A percentile compares a stretch with the other conserved stretches of the same genome.
Conservation (phyloP, 37 sponge, comb jelly and placozoan species). For the Petrosia ficiformis region DNA sequence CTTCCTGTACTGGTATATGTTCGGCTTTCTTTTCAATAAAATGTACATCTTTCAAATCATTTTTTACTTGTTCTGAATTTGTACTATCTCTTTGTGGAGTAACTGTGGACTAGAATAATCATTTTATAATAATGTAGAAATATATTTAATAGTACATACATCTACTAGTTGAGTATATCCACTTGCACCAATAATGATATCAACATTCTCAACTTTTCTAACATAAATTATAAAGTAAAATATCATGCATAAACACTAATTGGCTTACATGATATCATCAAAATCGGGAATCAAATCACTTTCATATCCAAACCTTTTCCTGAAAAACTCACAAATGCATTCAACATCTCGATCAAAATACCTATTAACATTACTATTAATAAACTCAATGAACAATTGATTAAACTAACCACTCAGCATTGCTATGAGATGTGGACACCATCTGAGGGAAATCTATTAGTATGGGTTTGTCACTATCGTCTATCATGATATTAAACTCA, state of each 20-base stretch:
- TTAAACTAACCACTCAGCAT: slow-evolving; percentile 77
- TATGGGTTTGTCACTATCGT: slow-evolving; percentile 77
- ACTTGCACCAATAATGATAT: not conserved
- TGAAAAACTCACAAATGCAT: slow-evolving; percentile 91
- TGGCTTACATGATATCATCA: slow-evolving; percentile 60
- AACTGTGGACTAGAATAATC: too few relatives aligned
- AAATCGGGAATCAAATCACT: slow-evolving; percentile 64
- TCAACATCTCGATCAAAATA: slow-evolving; percentile 97
- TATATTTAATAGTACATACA: too few relatives aligned
- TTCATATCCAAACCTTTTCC: slow-evolving; percentile 65
- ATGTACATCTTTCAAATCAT: too few relatives aligned
- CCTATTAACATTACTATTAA: slow-evolving; percentile 28
- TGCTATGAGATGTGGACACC: slow-evolving; percentile 89
- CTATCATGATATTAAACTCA: slow-evolving; percentile 93
- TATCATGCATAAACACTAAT: too few relatives aligned
- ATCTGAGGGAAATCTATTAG: slow-evolving; percentile 99
- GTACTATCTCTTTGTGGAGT: too few relatives aligned
- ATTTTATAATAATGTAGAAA: too few relatives aligned
- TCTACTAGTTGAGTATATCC: too few relatives aligned
- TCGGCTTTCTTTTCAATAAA: too few relatives aligned
- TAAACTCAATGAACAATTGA: not conserved
- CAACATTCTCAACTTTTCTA: not conserved
- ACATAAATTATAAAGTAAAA: not conserved
- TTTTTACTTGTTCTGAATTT: too few relatives aligned
- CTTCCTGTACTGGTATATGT: too few relatives aligned